phyloP scores from a whole-genome alignment of 2,888 invertebrate genomes.

The Prosopocoilus inquinatus region DNA sequence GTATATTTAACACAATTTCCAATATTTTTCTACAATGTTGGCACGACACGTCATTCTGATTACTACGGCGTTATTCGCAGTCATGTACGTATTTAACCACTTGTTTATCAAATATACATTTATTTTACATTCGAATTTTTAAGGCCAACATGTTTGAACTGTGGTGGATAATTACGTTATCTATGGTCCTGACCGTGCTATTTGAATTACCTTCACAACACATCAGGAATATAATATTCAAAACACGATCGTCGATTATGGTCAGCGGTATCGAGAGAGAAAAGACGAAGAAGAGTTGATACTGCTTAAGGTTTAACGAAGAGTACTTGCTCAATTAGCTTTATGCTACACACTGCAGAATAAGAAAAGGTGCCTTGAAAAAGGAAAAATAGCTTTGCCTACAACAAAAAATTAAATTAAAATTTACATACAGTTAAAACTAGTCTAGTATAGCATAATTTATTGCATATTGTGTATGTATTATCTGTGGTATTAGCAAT shows the following conservation, averaged over 20 bases:
- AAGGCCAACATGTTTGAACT: constrained; percentile 64
- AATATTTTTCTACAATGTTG: constrained; percentile 69
- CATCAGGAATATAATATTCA: constrained; percentile 57
- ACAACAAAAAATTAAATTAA: too few species aligned
- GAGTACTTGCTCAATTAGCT: too few species aligned
- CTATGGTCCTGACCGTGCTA: constrained; percentile 59
- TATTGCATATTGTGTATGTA: too few species aligned
- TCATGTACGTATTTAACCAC: constrained; percentile 55
- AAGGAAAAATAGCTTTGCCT: too few species aligned
- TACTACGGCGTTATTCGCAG: constrained; percentile 59
- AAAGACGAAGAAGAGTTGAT: too few species aligned
- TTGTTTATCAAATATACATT: constrained; percentile 12
- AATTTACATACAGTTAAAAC: too few species aligned
- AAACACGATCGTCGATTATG: constrained; percentile 23
- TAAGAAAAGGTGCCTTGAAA: too few species aligned
- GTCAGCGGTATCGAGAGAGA: too few species aligned
- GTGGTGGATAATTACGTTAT: constrained; percentile 56
- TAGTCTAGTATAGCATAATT: too few species aligned
- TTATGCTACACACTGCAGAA: too few species aligned
- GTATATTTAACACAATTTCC: constrained; percentile 71
- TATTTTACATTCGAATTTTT: constrained; percentile 32
- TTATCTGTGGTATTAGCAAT: too few species aligned
- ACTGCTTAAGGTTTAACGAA: too few species aligned
- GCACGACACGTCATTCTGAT: constrained; percentile 57
- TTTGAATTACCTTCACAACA: constrained; percentile 71